Conservation (phyloP, 2,113 vertebrate genomes). For the Picathartes gymnocephalus region DNA sequence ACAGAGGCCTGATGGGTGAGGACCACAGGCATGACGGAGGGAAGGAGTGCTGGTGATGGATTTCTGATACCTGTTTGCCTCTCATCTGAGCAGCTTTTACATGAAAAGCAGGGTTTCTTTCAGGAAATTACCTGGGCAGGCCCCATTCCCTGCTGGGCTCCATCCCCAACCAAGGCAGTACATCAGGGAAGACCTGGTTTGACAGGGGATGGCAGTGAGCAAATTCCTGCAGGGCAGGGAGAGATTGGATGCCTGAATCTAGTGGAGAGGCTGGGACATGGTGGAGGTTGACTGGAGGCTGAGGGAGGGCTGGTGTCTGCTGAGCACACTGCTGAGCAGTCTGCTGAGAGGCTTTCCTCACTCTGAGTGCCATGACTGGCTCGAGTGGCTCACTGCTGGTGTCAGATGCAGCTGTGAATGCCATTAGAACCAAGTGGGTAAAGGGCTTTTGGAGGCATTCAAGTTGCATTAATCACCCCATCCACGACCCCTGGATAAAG, state of each 20-base stretch:
- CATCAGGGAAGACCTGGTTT: not conserved
- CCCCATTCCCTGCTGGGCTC: not conserved
- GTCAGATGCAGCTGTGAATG: not conserved
- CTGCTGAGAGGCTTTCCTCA: not conserved
- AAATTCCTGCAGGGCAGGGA: not conserved
- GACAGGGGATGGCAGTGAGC: not conserved
- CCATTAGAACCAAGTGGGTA: not conserved
- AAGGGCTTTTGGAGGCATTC: not conserved
- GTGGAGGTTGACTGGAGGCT: not conserved
- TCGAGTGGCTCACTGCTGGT: not conserved
- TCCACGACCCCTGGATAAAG: not conserved
- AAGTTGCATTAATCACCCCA: not conserved
- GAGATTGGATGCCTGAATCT: not conserved
- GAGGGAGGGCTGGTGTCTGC: not conserved
- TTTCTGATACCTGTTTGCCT: not conserved
- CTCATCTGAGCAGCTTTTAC: not conserved
- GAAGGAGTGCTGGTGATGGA: not conserved
- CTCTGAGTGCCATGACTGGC: not conserved
- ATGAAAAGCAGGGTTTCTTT: not conserved
- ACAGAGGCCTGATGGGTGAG: not conserved
- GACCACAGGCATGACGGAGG: not conserved
- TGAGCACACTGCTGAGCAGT: not conserved
- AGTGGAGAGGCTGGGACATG: not conserved
- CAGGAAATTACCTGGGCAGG: not conserved
- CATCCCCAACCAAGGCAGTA: fast-evolving